These are phyloP conservation scores for Euura saliciscinereae DNA, from an alignment of 1,140 invertebrate genomes.

Conservation along the genomic window DNA sequence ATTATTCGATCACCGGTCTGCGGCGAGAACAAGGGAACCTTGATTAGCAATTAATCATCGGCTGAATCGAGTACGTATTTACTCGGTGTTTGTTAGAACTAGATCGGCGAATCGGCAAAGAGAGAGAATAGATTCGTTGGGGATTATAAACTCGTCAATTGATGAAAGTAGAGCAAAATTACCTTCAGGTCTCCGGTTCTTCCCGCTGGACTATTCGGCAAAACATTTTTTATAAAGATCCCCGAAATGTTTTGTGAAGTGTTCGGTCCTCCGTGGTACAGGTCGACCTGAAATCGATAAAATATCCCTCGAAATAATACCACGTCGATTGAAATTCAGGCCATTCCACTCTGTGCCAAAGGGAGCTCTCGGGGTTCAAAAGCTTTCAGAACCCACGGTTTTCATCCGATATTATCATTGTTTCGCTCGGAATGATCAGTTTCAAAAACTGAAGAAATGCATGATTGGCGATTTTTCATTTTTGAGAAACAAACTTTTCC, in stretches of 20 bases:
- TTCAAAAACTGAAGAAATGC: no score
- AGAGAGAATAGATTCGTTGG: no score
- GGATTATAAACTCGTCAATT: not conserved
- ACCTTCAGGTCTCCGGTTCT: conserved; percentile 86
- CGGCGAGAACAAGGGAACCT: conserved; percentile 38
- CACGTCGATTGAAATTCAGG: not conserved
- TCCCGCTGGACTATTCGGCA: conserved; percentile 94
- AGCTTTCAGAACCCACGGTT: no score
- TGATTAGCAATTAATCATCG: not conserved
- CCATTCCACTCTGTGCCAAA: not conserved
- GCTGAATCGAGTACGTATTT: not conserved
- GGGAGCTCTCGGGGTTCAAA: no score
- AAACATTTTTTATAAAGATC: conserved; percentile 98
- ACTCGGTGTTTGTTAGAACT: not conserved
- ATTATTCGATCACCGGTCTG: conserved; percentile 88
- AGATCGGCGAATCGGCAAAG: no score
- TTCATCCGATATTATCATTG: no score
- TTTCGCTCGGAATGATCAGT: no score
- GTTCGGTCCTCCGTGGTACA: conserved; percentile 58
- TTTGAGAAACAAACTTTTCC: no score
- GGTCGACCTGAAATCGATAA: conserved; percentile 61
- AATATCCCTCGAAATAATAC: not conserved
- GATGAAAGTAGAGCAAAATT: conserved; percentile 25
- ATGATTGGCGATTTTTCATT: no score
- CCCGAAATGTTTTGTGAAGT: conserved; percentile 72